Evolutionary conservation across 2,113 vertebrate genomes (phyloP), one percentile per base, ranked within the genome.

Genomic region (Indri indri): DNA sequence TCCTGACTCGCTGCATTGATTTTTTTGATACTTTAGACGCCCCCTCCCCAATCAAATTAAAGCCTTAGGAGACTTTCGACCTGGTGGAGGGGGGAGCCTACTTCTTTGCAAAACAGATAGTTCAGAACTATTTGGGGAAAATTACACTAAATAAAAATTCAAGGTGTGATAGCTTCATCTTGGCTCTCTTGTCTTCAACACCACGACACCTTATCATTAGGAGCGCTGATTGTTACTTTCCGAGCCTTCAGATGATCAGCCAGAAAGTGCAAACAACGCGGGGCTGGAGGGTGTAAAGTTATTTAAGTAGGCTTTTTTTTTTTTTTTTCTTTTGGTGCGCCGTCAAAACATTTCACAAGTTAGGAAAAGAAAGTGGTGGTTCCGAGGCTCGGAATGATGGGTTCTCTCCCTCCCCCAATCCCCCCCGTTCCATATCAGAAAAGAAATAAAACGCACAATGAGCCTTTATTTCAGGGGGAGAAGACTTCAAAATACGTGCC

Each of bases 401-500:
- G 96, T 95, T 93, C 91, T 82, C 77, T 85, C 89, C 73, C 63
- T 66, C n/a, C 87, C 66, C 80, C 52, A 10, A 2, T 3, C 47
- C 8, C 77, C 54, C 54, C 18, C 6, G 54, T 88, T 40, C 76
- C 79, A 18, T 97, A 96, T 94, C 97, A 97, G 97, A 94, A 97
- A 97, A 98, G 97, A 98, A 98, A 98, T 97, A 97, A 98, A 98
- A 98, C 91, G 96, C 97, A 98, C 98, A 98, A 98, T 97, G 96
- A 98, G 97, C 95, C 98, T 98, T 98, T 98, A 98, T 98, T 99
- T 98, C 97, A 73, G 94, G 95, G 95, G 98, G 97, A 98, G 98
- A 98, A 98, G 98, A 98, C 98, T 98, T 98, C 98, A 98, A 98
- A 98, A 98, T 99, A 98, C 97, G 98, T 99, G 98, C 98, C 98